Evolutionary conservation across 2,888 invertebrate genomes (phyloP), one percentile per base, ranked within the genome.

Genomic region (Silvanus unidentatus): DNA sequence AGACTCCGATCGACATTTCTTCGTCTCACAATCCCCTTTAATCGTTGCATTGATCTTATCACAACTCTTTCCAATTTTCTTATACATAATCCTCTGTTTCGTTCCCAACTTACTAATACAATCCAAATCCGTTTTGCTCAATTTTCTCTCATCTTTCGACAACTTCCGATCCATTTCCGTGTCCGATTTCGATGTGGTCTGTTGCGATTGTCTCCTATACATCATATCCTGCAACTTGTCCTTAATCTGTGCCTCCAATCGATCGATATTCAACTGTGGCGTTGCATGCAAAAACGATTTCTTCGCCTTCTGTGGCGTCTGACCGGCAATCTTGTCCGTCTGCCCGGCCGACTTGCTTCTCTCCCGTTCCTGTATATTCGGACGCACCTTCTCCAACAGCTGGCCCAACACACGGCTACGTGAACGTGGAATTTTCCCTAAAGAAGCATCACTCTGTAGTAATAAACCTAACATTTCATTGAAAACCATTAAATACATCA

Each of bases 311-410:
- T 47, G 62, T 4, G 45, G 53, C 12, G 49, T 47, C 9, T 44
- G 43, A 2, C 47, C 39, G 12, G 53, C n/a, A 2, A 61, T 62
- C 45, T 68, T 68, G 30, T 69, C 68, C 1, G 59, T 54, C 30
- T 66, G 66, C 2, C 66, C 65, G 0, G 66, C 68, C 1, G 70
- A 70, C 58, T 71, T 70, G 48, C 69, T 69, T 4, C 70, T 57
- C 53, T 71, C 70, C 15, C 69, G 55, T 47, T 70, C 68, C 50
- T 68, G 68, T 6, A 64, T 56, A 48, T 61, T 64, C 6, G 69
- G 70, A 29, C 75, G 66, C 12, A 78, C 77, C 61, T 78, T 79
- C 48, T 79, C 79, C 16, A 79, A 73, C 35, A 79, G 60, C 54
- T 79, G 78, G 43, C 77, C 76, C 30, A 79, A 61, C 4, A 79